These are phyloP conservation scores for Cynocephalus volans DNA, from an alignment of 2,113 vertebrate genomes.

Conservation along the genomic window DNA sequence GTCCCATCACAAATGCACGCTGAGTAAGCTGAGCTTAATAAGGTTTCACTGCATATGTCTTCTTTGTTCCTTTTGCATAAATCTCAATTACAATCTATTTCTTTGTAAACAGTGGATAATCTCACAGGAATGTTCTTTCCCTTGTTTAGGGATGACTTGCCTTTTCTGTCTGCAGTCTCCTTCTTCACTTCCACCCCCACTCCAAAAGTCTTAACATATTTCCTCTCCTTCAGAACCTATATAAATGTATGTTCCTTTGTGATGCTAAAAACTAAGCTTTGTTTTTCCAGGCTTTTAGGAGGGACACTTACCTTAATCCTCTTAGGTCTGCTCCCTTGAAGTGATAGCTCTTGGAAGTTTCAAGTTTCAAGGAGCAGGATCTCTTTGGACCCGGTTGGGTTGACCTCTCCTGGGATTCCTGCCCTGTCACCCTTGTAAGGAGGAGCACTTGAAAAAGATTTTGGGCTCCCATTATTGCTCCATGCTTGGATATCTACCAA, in stretches of 20 bases:
- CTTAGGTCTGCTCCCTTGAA: conserved; percentile 90
- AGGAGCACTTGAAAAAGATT: conserved; percentile 78
- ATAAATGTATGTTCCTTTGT: conserved; percentile 87
- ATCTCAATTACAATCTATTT: conserved; percentile 79
- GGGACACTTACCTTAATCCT: conserved; percentile 92
- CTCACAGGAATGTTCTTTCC: conserved; percentile 74
- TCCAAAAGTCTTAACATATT: conserved; percentile 76
- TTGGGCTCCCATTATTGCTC: conserved; percentile 36
- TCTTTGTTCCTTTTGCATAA: conserved; percentile 66
- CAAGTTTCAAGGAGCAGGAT: conserved; percentile 90
- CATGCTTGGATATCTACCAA: conserved; percentile 39
- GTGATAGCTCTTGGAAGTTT: conserved; percentile 87
- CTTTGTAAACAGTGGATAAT: conserved; percentile 83
- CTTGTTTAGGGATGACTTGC: conserved; percentile 64
- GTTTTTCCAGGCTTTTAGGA: conserved; percentile 90
- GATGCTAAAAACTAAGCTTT: conserved; percentile 90
- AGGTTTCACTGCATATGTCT: not conserved
- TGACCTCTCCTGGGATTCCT: conserved; percentile 89
- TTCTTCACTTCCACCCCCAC: conserved; percentile 65
- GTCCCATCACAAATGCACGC: conserved; percentile 24
- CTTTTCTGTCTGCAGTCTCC: conserved; percentile 64
- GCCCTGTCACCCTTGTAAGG: conserved; percentile 65
- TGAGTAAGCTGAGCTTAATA: not conserved
- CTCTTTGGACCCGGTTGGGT: conserved; percentile 83
- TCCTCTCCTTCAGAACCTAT: conserved; percentile 81